Evolutionary conservation across 2,113 vertebrate genomes (phyloP).

Genomic region (Chlamydotis undulata): DNA sequence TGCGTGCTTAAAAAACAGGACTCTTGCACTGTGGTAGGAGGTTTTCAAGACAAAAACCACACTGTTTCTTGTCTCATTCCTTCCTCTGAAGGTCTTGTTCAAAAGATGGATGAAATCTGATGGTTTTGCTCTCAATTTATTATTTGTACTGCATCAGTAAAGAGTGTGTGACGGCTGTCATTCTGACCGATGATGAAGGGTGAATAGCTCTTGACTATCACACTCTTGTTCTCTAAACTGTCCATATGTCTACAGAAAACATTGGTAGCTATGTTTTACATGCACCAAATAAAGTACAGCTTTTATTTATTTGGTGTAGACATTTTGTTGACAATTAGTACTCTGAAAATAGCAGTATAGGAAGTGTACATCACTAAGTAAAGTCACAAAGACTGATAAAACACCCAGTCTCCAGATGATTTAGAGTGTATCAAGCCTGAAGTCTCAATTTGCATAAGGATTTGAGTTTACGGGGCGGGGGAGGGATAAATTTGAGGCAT

Average conservation of each 20-base stretch:
- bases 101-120: not conserved
- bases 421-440: not conserved
- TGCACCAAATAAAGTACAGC: not conserved
- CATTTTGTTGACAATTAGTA: not conserved
- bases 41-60: not conserved
- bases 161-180: not conserved
- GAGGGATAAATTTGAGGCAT: not conserved
- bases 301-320: not conserved
- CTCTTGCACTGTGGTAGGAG: not conserved
- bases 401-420: not conserved
- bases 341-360: not conserved
- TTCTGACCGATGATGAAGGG: not conserved
- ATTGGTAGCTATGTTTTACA: not conserved
- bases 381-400: not conserved
- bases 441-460: not conserved
- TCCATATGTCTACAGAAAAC: not conserved
- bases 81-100: not conserved
- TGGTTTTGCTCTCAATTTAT: not conserved
- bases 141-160: not conserved
- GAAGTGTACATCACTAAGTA: not conserved
- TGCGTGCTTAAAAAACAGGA: not conserved
- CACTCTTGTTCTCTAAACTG: not conserved
- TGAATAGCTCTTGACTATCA: not conserved
- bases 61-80: not conserved
- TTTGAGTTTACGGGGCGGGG: not conserved